Evolutionary conservation across 1,140 invertebrate genomes (phyloP).

Genomic region (Drosophila santomea): DNA sequence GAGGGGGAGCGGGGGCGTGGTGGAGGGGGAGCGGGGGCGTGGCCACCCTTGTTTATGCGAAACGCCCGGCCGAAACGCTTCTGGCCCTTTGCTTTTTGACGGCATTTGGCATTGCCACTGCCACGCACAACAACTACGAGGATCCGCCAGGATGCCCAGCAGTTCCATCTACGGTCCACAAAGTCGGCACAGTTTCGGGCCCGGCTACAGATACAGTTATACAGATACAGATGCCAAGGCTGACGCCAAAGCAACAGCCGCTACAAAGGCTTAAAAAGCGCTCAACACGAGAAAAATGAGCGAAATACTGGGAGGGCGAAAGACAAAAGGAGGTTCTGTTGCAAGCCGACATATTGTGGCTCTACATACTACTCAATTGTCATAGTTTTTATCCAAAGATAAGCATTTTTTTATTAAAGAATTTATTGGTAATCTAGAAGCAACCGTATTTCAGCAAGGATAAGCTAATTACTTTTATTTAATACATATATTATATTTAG

Average conservation of each 20-base stretch:
- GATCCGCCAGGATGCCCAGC: conserved; percentile 32
- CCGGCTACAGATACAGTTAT: conserved; percentile 21
- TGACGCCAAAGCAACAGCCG: conserved; percentile 57
- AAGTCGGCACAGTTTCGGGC: conserved; percentile 56
- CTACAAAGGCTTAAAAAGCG: conserved; percentile 77
- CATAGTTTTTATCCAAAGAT: too few relatives aligned
- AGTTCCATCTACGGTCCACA: conserved; percentile 50
- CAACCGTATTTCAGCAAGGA: too few relatives aligned
- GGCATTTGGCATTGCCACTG: conserved; percentile 58
- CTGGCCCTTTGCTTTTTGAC: conserved; percentile 70
- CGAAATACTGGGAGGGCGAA: not conserved
- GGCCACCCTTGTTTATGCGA: conserved; percentile 59
- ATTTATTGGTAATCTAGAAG: too few relatives aligned
- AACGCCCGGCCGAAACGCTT: conserved; percentile 58
- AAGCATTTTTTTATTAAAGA: too few relatives aligned
- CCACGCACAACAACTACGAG: conserved; percentile 55
- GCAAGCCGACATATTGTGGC: conserved; percentile 3
- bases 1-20: too few relatives aligned
- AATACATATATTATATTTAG: too few relatives aligned
- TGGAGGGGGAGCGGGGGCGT: not conserved
- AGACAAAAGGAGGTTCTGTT: too few relatives aligned
- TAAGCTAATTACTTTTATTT: too few relatives aligned
- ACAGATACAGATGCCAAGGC: conserved; percentile 41
- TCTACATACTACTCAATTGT: not conserved
- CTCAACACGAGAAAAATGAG: conserved; percentile 43